Evolutionary conservation across 2,113 vertebrate genomes (phyloP), one percentile per base, ranked within the genome.

Genomic region (Tachysurus fulvidraco): DNA sequence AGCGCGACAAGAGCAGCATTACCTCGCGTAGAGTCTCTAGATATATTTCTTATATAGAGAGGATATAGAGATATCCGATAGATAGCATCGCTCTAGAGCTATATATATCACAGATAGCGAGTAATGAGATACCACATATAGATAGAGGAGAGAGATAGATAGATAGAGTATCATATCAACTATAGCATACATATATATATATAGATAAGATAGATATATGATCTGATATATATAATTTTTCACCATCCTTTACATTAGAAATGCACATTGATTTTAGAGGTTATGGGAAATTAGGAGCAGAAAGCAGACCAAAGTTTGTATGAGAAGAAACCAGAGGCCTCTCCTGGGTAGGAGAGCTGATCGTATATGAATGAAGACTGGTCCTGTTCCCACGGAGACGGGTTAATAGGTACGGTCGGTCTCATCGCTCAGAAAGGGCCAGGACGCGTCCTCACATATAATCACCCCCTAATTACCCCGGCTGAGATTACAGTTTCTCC

Each of bases 391-490:
- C 85, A 50, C 41, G n/a, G 77, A 25, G 69, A 30, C 59, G 81
- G 88, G 90, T 88, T 90, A 91, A 91, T 89, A 86, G 87, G 83
- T 85, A 81, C 65, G n/a, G 57, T 62, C 46, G 5, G 78, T 64
- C 67, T 85, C 82, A 83, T 87, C 87, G 10, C 82, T 69, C 69
- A 30, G 81, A 88, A 88, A 65, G 64, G 84, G 55, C 36, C 74
- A 19, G 85, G 50, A 80, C 55, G n/a, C 30, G 65, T 64, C 83
- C 88, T 87, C 77, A 86, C 85, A 83, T 86, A 88, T 91, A 85
- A 88, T 87, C 89, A 88, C 77, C 88, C 80, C 83, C 88, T 91
- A 91, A 91, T 91, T 91, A 89, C 87, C 59, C 50, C 2, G 19
- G n/a, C n/a, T 85, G 16, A 85, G 88, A 89, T 88, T 90, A 89